Evolutionary conservation across 2,888 invertebrate genomes (phyloP), one percentile per base, ranked within the genome.

Genomic region (Callyntrura sp.): DNA sequence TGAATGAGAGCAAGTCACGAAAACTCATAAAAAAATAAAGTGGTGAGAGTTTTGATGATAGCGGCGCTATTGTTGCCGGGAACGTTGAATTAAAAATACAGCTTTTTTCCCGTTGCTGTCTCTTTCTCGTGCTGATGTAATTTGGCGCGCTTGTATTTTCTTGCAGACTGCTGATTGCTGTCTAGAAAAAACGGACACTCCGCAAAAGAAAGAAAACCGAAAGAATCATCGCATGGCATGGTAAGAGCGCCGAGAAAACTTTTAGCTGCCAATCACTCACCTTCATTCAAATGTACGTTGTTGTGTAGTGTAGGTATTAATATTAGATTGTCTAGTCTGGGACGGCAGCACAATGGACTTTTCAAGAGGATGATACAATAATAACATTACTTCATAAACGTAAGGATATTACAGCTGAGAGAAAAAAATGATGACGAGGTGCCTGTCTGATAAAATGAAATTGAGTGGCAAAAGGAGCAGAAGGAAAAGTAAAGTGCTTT

Each of bases 1-100:
- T 9, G 60, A 85, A 85, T 85, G 85, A 60, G 85, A 85, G 17
- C 23, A 76, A 70, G 85, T 85, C 85, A 85, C 85, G 84, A 35
- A 84, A 70, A 70, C 81, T 81, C 78, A 78, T 78, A 51, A 78
- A 78, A n/a, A 48, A 78, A 51, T 76, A 23, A 76, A 76, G 20
- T 25, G 51, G 73, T 62, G 17, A 23, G 35, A 35, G 35, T 35
- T 11, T 23, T 68, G 68, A 62, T 68, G 68, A 28, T 68, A 68
- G 68, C 17, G 60, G 20, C 17, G n/a, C 17, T 62, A 25, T 51
- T 51, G 12, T 51, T 62, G 62, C 23, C 9, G 62, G 23, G n/a
- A 12, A 62, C 25, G 62, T 60, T 60, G 17, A 17, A 20, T n/a
- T 57, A 35, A 35, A 35, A 35, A 35, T 35, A 35, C 35, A 35